Percentiles rank a stretch among this genome's conserved stretches.
phyloP scores from a whole-genome alignment of 2,888 invertebrate species.

The Hypena proboscidalis region DNA sequence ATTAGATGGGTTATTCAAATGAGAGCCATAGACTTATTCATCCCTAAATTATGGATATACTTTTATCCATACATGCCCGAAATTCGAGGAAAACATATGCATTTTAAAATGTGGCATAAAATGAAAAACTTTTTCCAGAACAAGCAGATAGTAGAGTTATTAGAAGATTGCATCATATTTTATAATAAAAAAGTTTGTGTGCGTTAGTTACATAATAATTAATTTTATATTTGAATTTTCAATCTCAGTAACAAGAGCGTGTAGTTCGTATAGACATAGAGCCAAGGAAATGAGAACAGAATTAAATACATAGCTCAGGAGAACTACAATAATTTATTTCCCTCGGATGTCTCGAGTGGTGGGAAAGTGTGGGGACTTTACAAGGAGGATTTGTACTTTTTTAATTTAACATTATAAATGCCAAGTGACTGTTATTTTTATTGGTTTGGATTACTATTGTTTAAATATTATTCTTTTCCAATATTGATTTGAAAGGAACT shows the following conservation, averaged over 20 bases:
- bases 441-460: too few species aligned
- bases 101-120: too few species aligned
- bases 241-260: not conserved
- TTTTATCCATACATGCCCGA: not conserved
- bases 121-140: too few species aligned
- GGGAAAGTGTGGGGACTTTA: not conserved
- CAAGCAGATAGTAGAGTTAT: too few species aligned
- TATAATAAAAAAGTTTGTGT: too few species aligned
- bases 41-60: not conserved
- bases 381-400: constrained; percentile 1
- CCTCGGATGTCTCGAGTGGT: not conserved
- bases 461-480: too few species aligned
- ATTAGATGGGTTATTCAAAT: constrained; percentile 37
- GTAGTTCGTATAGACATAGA: not conserved
- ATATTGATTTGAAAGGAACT: too few species aligned
- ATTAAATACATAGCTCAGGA: constrained; percentile 10
- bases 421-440: too few species aligned
- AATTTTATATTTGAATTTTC: constrained; percentile 18
- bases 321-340: constrained; percentile 10
- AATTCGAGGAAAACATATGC: too few species aligned
- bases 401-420: too few species aligned
- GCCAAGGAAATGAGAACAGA: constrained; percentile 4
- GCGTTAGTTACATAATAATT: too few species aligned
- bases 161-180: too few species aligned
- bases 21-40: not conserved